Evolutionary conservation across 1,140 invertebrate genomes (phyloP), one percentile per base, ranked within the genome.

Genomic region (Drosophila chauvacae): DNA sequence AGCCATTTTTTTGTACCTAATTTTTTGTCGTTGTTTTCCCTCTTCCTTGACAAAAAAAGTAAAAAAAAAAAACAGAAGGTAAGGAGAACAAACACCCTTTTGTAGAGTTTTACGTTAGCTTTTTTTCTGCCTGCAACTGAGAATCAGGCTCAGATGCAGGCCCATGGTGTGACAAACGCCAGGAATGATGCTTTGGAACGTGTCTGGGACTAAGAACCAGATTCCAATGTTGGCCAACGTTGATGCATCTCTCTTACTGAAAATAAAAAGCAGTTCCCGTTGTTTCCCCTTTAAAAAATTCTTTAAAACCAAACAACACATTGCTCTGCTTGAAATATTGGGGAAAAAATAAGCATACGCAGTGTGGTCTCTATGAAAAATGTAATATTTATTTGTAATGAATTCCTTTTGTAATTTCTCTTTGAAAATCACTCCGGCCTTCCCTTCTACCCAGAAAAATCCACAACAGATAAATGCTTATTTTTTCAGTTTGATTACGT

Each of bases 401-500:
- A 18, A 44, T 68, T 69, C 7, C 14, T 33, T 14, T 23, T 30
- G 23, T 16, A 55, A 55, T 55, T 70, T 70, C 18, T 39, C 20
- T 30, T 68, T 53, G 23, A 13, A 50, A 35, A 1, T 28, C 10
- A 4, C 2, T 13, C 2, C 16, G 4, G 0, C 13, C 16, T 26
- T 18, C 11, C 23, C 4, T 20, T 7, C 37, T 4, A 10, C 14
- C 20, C 11, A 20, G 35, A 4, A 26, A 42, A 41, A 55, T 70
- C 33, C 33, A 69, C 44, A 55, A 48, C 55, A 42, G 55, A 84
- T 68, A 77, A 76, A 77, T 58, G 53, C 62, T 44, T 60, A 57
- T 71, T 65, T 77, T 83, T 88, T 56, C 80, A 83, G 62, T 88
- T 87, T 88, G 77, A 88, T 87, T 87, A 82, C 76, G 68, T 87